Evolutionary conservation across 2,797 vertebrate species (phyloP).

Genomic region (Euphonia xanthogaster): DNA sequence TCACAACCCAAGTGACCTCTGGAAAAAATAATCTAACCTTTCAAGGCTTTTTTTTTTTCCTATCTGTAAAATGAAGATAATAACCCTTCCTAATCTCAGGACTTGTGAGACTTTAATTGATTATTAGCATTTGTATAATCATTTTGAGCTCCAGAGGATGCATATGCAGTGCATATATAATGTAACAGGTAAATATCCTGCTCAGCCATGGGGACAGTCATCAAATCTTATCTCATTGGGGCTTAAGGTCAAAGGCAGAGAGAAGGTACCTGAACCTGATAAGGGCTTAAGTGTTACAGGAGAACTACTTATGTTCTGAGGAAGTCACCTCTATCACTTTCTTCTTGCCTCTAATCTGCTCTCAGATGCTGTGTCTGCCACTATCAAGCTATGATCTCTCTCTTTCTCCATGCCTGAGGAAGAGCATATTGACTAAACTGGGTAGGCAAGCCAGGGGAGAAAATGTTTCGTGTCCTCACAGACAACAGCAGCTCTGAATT

Average conservation of each 20-base stretch:
- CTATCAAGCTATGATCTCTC: slow-evolving; percentile 3
- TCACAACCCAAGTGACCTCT: background rate
- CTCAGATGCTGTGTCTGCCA: background rate
- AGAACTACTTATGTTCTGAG: background rate
- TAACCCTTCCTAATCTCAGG: background rate
- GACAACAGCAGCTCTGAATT: background rate
- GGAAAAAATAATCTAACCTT: background rate
- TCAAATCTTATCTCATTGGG: slow-evolving; percentile 17
- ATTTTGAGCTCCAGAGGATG: background rate
- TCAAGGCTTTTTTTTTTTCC: background rate
- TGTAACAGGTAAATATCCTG: slow-evolving; percentile 13
- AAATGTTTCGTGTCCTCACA: background rate
- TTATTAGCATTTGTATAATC: slow-evolving; percentile 3
- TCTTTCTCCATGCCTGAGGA: background rate
- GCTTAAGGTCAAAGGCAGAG: slow-evolving; percentile 26
- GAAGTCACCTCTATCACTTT: slow-evolving; percentile 32
- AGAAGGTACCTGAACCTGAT: slow-evolving; percentile 38
- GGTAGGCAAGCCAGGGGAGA: background rate
- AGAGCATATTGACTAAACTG: background rate
- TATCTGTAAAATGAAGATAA: background rate
- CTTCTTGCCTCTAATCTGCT: slow-evolving; percentile 16
- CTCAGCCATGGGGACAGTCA: background rate
- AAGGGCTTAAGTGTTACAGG: slow-evolving; percentile 26
- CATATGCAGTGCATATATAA: background rate
- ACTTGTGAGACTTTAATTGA: background rate